phyloP scores from a whole-genome alignment of 2,888 invertebrate genomes.

The Listrodromus nycthemerus region DNA sequence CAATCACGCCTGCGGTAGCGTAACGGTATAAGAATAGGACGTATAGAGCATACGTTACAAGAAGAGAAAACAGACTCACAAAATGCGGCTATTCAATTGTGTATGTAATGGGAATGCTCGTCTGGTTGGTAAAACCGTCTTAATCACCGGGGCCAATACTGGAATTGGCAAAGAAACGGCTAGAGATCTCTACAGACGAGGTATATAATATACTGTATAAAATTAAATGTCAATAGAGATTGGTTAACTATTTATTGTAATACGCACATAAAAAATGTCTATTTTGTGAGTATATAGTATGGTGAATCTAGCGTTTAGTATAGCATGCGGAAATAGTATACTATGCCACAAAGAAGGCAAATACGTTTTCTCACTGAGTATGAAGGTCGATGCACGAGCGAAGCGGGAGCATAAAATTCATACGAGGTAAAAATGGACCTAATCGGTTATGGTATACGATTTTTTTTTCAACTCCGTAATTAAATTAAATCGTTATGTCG shows the following conservation, averaged over 20 bases:
- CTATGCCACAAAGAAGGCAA: no score
- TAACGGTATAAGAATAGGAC: slow-evolving; percentile 7
- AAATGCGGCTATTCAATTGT: slow-evolving; percentile 78
- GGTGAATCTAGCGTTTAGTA: no score
- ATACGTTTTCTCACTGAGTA: no score
- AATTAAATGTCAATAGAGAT: not conserved
- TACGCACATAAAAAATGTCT: no score
- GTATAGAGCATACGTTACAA: not conserved
- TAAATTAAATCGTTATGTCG: no score
- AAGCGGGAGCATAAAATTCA: no score
- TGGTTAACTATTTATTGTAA: not conserved
- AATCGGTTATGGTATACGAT: no score
- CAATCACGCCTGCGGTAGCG: not conserved
- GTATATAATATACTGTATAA: slow-evolving; percentile 71
- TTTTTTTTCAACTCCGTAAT: no score
- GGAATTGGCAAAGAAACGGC: slow-evolving; percentile 82
- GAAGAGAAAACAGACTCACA: not conserved
- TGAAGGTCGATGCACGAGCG: no score
- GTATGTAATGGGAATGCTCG: slow-evolving; percentile 84
- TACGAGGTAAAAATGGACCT: no score
- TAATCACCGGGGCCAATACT: slow-evolving; percentile 83
- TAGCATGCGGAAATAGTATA: no score
- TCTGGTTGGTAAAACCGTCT: slow-evolving; percentile 78
- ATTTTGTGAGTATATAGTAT: no score
- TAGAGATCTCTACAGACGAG: slow-evolving; percentile 79